Evolutionary conservation across 53 echinoderm and acorn worm species (phyloP).

Genomic region (Paracentrotus lividus): DNA sequence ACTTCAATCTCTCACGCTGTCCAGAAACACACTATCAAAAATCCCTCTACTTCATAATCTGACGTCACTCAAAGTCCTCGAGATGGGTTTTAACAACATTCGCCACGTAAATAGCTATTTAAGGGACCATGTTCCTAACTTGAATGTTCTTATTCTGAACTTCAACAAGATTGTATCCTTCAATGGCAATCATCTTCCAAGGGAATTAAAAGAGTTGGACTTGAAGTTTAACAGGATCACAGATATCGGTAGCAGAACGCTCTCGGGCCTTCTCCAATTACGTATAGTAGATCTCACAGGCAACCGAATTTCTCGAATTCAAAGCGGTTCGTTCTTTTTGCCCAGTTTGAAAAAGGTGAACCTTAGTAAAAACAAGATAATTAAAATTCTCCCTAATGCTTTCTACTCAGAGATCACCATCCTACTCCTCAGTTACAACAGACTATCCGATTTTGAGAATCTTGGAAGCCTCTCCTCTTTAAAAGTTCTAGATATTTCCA

Average conservation of each 20-base stretch:
- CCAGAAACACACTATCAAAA: background rate
- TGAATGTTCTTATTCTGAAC: background rate
- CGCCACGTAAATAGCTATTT: background rate
- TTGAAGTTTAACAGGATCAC: background rate
- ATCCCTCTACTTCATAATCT: conserved; percentile 12
- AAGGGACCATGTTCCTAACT: background rate
- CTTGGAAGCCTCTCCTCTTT: background rate
- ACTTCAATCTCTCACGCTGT: background rate
- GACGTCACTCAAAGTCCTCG: background rate
- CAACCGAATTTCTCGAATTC: background rate
- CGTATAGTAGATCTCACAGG: background rate
- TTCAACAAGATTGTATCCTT: background rate
- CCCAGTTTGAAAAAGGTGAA: background rate
- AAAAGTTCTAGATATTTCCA: background rate
- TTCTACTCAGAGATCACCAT: background rate
- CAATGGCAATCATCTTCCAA: background rate
- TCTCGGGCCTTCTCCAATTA: background rate
- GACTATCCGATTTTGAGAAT: background rate
- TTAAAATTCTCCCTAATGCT: background rate
- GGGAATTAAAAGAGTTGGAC: background rate
- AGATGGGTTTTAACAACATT: background rate
- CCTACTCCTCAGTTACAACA: background rate
- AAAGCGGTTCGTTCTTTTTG: background rate
- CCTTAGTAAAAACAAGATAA: background rate
- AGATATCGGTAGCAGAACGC: background rate